Evolutionary conservation across 2,113 vertebrate genomes (phyloP).

Genomic region (Halcyon senegalensis): DNA sequence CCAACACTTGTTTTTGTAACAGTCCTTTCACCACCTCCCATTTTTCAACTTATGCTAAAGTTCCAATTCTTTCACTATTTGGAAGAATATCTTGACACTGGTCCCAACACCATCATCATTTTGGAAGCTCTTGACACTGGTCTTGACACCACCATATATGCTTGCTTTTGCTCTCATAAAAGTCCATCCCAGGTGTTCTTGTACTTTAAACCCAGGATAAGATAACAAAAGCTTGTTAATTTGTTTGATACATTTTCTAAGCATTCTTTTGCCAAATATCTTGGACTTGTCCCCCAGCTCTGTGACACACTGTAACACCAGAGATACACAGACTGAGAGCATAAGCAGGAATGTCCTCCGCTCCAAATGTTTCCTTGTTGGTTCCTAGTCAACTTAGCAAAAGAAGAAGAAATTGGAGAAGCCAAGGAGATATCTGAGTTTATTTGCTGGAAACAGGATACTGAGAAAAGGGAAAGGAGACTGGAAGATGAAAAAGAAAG

Average conservation of each 20-base stretch:
- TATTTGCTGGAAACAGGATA: not conserved
- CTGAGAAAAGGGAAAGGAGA: not conserved
- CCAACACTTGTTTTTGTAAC: not conserved
- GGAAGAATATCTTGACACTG: not conserved
- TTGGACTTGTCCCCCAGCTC: not conserved
- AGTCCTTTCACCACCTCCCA: not conserved
- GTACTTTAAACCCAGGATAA: not conserved
- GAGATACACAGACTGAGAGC: not conserved
- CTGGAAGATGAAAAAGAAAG: not conserved
- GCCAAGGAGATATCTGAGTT: not conserved
- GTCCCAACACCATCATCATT: not conserved
- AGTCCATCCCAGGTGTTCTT: accelerated
- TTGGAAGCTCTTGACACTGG: not conserved
- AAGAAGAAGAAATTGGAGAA: not conserved
- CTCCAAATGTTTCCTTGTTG: not conserved
- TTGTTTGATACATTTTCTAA: not conserved
- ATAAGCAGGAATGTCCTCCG: not conserved
- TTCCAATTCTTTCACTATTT: not conserved
- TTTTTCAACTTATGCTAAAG: not conserved
- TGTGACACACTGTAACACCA: not conserved
- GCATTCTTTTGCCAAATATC: not conserved
- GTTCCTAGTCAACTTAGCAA: not conserved
- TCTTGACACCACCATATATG: not conserved
- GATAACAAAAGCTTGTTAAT: not conserved
- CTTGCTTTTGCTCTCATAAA: not conserved